Percentiles rank a stretch among this genome's conserved stretches.
phyloP scores from a whole-genome alignment of 2,113 vertebrate species.

The Catharus fuscescens region DNA sequence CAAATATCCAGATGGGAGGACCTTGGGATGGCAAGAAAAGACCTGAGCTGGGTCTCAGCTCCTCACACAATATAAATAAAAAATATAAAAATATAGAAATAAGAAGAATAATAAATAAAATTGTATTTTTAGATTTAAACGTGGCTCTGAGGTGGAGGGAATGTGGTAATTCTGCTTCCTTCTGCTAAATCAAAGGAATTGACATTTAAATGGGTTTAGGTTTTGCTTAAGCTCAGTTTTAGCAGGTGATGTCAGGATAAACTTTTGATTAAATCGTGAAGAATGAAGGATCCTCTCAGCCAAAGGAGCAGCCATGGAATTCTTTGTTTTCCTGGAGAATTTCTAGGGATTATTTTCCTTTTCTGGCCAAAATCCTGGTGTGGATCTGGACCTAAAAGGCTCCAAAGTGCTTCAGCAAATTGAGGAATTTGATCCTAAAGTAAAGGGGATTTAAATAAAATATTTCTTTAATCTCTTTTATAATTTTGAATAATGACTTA shows the following conservation, averaged over 20 bases:
- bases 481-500: not conserved
- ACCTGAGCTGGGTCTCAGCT: not conserved
- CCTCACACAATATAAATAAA: too few species aligned
- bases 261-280: not conserved
- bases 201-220: not conserved
- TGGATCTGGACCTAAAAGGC: not conserved
- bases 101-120: not conserved
- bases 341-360: not conserved
- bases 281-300: not conserved
- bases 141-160: not conserved
- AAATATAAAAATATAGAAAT: too few species aligned
- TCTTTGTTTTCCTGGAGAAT: not conserved
- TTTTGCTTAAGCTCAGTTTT: not conserved
- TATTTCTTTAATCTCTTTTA: not conserved
- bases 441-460: not conserved
- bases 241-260: not conserved
- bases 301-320: not conserved
- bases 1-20: not conserved
- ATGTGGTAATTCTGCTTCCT: not conserved
- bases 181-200: not conserved
- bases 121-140: not conserved
- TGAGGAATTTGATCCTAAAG: not conserved
- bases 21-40: not conserved
- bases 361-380: not conserved
- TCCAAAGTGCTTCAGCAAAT: not conserved